Evolutionary conservation across 2,113 vertebrate genomes (phyloP).

Genomic region (Indicator maculatus): DNA sequence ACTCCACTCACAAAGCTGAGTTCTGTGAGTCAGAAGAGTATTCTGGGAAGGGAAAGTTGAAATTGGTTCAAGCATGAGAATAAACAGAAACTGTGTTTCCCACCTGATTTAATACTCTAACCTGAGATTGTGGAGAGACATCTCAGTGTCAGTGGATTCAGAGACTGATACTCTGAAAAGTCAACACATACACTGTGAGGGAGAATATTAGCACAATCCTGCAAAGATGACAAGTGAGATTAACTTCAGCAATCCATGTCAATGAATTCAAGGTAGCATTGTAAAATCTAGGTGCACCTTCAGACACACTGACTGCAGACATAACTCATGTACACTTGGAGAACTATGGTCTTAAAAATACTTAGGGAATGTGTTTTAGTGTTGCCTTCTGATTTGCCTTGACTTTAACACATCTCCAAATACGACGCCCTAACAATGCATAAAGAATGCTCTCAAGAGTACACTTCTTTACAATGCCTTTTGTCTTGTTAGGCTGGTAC

Average conservation of each 20-base stretch:
- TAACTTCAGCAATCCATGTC: not conserved
- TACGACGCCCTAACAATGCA: not conserved
- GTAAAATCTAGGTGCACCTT: not conserved
- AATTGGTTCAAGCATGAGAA: not conserved
- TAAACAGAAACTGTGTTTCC: not conserved
- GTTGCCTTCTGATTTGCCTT: not conserved
- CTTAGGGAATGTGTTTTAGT: not conserved
- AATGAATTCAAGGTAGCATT: not conserved
- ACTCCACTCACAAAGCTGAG: not conserved
- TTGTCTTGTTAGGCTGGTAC: not conserved
- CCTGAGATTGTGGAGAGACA: not conserved
- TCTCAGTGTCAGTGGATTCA: not conserved
- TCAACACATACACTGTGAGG: not conserved
- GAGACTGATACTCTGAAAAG: not conserved
- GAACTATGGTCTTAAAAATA: not conserved
- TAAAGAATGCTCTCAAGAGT: not conserved
- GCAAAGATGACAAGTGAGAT: not conserved
- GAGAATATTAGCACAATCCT: not conserved
- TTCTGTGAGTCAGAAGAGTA: not conserved
- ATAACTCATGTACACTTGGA: not conserved
- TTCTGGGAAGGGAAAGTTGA: not conserved
- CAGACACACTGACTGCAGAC: not conserved
- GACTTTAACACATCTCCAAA: not conserved
- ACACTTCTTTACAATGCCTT: not conserved
- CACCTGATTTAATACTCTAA: not conserved